These are phyloP conservation scores for Cataglyphis livida DNA, from an alignment of 2,888 invertebrate species.

Conservation along the genomic window DNA sequence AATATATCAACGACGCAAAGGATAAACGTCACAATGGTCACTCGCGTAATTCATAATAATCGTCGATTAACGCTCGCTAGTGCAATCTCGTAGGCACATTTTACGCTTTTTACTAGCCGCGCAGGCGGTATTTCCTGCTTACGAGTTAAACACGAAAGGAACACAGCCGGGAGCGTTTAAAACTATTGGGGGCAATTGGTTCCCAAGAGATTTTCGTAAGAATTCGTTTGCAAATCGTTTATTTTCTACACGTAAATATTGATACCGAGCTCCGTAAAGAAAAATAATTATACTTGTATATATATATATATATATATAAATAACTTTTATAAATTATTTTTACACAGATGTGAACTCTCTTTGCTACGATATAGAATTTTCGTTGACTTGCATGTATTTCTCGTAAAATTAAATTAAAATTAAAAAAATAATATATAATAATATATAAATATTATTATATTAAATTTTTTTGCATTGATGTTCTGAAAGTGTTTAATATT, in stretches of 20 bases:
- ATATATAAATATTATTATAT: background rate
- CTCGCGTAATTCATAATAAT: conserved; percentile 40
- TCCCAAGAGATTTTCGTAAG: conserved; percentile 7
- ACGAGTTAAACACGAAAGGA: conserved; percentile 2
- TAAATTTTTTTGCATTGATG: background rate
- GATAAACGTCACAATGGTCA: conserved; percentile 9
- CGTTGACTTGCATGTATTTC: background rate
- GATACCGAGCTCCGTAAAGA: background rate
- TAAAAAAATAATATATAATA: background rate
- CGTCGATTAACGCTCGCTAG: conserved; percentile 11
- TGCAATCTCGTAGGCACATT: background rate
- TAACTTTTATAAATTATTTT: background rate
- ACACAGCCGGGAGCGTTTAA: background rate
- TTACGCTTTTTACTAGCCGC: conserved; percentile 29
- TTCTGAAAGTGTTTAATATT: background rate
- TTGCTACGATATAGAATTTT: background rate
- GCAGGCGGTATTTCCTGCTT: background rate
- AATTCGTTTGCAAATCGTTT: background rate
- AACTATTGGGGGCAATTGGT: background rate
- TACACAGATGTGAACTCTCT: no score
- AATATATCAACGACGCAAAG: conserved; percentile 16
- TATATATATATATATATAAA: no score
- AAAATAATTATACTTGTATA: no score
- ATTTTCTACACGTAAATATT: background rate
- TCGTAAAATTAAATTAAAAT: background rate